These are phyloP conservation scores for Chymomyza amoena DNA, from an alignment of 2,888 invertebrate genomes.

Conservation along the genomic window DNA sequence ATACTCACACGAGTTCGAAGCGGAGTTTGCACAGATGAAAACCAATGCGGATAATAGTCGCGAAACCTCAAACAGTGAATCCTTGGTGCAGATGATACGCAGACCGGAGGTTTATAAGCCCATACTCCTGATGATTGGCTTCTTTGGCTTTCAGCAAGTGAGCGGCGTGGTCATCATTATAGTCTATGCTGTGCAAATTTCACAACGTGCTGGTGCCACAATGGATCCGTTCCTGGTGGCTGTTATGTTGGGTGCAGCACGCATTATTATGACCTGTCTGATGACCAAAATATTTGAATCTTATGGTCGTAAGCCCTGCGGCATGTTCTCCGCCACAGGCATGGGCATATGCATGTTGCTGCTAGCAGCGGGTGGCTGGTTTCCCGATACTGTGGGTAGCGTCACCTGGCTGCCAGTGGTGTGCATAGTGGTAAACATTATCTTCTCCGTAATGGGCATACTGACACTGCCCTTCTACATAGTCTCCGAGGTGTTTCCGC, in stretches of 20 bases:
- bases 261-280: conserved; percentile 82
- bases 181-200: conserved; percentile 85
- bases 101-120: conserved; percentile 78
- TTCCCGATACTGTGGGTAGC: conserved; percentile 56
- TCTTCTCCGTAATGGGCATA: conserved; percentile 80
- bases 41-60: conserved; percentile 69
- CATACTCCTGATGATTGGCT: conserved; percentile 80
- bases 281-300: conserved; percentile 83
- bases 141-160: conserved; percentile 85
- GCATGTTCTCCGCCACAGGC: conserved; percentile 83
- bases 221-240: conserved; percentile 84
- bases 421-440: conserved; percentile 77
- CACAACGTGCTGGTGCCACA: conserved; percentile 82
- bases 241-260: conserved; percentile 83
- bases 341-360: conserved; percentile 82
- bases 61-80: conserved; percentile 62
- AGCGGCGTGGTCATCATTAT: conserved; percentile 86
- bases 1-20: conserved; percentile 72
- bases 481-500: conserved; percentile 86
- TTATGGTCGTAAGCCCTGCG: conserved; percentile 83
- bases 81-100: conserved; percentile 62
- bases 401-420: conserved; percentile 69
- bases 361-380: conserved; percentile 80
- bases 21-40: conserved; percentile 72
- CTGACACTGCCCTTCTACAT: conserved; percentile 86